These are phyloP conservation scores for Tupiocoris notatus DNA, from an alignment of 2,888 invertebrate genomes.

Conservation along the genomic window DNA sequence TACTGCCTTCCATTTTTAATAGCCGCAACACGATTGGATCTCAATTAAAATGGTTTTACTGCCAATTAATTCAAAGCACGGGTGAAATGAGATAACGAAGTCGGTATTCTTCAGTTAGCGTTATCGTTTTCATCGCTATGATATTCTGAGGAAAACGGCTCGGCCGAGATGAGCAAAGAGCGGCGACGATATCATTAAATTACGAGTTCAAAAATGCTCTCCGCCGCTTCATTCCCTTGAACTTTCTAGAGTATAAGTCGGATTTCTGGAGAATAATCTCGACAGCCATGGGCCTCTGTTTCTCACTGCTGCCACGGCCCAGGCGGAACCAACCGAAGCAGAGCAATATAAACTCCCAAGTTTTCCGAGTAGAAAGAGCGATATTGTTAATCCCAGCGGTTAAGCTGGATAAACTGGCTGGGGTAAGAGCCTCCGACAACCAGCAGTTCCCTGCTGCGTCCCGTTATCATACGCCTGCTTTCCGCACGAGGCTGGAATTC, in stretches of 20 bases:
- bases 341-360: conserved; percentile 38
- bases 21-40: too few species aligned
- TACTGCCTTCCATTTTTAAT: too few species aligned
- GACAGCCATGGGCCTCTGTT: neutral
- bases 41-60: too few species aligned
- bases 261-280: conserved; percentile 30
- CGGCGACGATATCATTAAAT: conserved; percentile 8
- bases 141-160: neutral
- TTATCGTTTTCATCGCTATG: neutral
- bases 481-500: neutral
- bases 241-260: conserved; percentile 16
- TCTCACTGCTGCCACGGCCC: neutral
- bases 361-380: conserved; percentile 39
- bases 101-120: neutral
- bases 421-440: neutral
- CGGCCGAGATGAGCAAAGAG: neutral
- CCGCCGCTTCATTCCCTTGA: neutral
- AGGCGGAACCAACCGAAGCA: conserved; percentile 6
- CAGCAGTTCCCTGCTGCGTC: neutral
- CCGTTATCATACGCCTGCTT: neutral
- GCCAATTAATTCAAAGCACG: neutral
- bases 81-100: neutral
- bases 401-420: conserved; percentile 33
- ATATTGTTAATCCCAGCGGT: conserved; percentile 32
- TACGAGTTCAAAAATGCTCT: conserved; percentile 16